These are phyloP conservation scores for Neomicropteryx cornuta DNA, from an alignment of 1,140 invertebrate species.

Conservation along the genomic window DNA sequence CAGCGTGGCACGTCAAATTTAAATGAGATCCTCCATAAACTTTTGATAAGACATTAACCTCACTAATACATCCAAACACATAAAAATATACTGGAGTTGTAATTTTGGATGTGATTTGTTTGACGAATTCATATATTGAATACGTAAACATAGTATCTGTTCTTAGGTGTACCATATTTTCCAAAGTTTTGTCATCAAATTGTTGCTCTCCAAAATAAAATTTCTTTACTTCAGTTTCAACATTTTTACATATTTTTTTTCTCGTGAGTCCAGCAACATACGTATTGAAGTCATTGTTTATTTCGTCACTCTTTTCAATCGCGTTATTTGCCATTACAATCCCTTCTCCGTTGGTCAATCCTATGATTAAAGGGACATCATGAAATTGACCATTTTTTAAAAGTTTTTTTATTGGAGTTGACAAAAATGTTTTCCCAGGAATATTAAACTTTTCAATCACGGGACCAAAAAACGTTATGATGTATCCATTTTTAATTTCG, in stretches of 20 bases:
- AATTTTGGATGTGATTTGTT: slow-evolving; percentile 16
- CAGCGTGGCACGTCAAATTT: slow-evolving; percentile 38
- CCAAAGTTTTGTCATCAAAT: slow-evolving; percentile 16
- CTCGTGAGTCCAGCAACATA: slow-evolving; percentile 10
- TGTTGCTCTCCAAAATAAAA: slow-evolving; percentile 34
- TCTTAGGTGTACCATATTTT: slow-evolving; percentile 23
- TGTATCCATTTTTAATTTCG: slow-evolving; percentile 21
- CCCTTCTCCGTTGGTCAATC: slow-evolving; percentile 43
- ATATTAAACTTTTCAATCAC: slow-evolving; percentile 32
- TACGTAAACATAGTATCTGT: slow-evolving; percentile 26
- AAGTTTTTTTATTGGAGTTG: slow-evolving; percentile 19
- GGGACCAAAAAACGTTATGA: slow-evolving; percentile 22
- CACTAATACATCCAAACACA: slow-evolving; percentile 20
- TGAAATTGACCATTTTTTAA: slow-evolving; percentile 30
- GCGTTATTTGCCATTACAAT: slow-evolving; percentile 20
- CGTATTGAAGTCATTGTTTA: slow-evolving; percentile 15
- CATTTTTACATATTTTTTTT: slow-evolving; percentile 18
- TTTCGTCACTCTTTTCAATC: slow-evolving; percentile 9
- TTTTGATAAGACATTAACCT: slow-evolving; percentile 10
- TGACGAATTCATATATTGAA: slow-evolving; percentile 25
- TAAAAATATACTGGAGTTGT: slow-evolving; percentile 27
- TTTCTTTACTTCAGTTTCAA: slow-evolving; percentile 23
- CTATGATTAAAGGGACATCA: slow-evolving; percentile 46
- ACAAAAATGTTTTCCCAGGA: slow-evolving; percentile 23
- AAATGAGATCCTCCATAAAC: slow-evolving; percentile 7